Conservation (phyloP, 2,888 invertebrate species). For the Melieria omissa region DNA sequence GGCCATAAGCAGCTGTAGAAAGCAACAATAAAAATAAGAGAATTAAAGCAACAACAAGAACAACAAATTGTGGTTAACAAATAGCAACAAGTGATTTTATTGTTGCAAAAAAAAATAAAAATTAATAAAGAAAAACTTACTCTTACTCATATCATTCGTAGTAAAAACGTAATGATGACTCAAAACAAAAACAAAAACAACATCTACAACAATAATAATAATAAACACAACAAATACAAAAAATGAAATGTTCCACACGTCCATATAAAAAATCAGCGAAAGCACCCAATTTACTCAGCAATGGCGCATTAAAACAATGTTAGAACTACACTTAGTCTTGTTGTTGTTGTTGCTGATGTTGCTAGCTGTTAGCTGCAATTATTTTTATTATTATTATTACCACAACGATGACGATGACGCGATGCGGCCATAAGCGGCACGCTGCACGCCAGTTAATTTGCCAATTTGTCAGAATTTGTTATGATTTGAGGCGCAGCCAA, state of each 20-base stretch:
- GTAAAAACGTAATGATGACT: not conserved
- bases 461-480: slow-evolving; percentile 36
- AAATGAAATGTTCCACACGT: not conserved
- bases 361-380: slow-evolving; percentile 10
- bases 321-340: slow-evolving; percentile 19
- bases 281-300: too few species aligned
- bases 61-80: not conserved
- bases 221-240: slow-evolving; percentile 10
- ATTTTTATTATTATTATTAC: slow-evolving; percentile 25
- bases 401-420: not conserved
- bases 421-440: not conserved
- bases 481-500: slow-evolving; percentile 21
- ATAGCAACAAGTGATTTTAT: slow-evolving; percentile 22
- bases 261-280: too few species aligned
- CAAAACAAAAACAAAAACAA: not conserved
- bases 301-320: slow-evolving; percentile 27
- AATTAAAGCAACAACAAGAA: not conserved
- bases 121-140: slow-evolving; percentile 18
- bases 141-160: slow-evolving; percentile 5
- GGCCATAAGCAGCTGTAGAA: not conserved
- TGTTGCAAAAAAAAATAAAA: slow-evolving; percentile 9
- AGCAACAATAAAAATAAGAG: not conserved
- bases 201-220: not conserved
- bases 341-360: not conserved
- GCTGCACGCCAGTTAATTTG: slow-evolving; percentile 22